These are phyloP conservation scores for Conus canariensis DNA, from an alignment of 2,888 invertebrate species.

Conservation along the genomic window DNA sequence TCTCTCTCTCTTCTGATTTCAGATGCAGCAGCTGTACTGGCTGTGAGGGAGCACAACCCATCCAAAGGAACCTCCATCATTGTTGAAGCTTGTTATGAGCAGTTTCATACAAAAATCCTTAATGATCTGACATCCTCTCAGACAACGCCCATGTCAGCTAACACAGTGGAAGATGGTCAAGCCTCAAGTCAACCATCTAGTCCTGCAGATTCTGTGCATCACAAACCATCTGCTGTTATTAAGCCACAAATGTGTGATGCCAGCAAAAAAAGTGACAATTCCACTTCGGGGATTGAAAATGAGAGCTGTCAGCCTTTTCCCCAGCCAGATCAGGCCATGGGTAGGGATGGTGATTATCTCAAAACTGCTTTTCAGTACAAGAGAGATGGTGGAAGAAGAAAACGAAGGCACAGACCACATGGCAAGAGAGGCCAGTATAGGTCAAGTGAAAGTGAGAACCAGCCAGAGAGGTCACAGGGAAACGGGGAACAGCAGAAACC, in stretches of 20 bases:
- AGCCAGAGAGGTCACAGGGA: background rate
- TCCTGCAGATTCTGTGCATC: background rate
- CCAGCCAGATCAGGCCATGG: background rate
- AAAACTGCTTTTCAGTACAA: background rate
- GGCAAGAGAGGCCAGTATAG: background rate
- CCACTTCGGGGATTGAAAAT: background rate
- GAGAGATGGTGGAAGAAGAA: background rate
- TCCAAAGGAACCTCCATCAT: conserved; percentile 35
- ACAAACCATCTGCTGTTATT: background rate
- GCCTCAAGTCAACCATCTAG: background rate
- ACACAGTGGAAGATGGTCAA: no score
- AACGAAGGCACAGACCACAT: background rate
- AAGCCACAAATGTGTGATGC: background rate
- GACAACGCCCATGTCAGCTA: background rate
- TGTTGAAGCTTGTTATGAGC: conserved; percentile 38
- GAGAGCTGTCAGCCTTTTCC: background rate
- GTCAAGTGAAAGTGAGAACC: background rate
- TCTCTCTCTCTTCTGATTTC: background rate
- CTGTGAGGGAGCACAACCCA: conserved; percentile 21
- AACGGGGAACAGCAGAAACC: background rate
- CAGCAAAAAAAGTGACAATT: background rate
- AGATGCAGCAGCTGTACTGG: background rate
- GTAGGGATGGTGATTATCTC: background rate
- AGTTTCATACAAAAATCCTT: conserved; percentile 37
- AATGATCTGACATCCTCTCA: background rate